Conservation (phyloP, 2,113 vertebrate species). For the Eurystomus gularis region DNA sequence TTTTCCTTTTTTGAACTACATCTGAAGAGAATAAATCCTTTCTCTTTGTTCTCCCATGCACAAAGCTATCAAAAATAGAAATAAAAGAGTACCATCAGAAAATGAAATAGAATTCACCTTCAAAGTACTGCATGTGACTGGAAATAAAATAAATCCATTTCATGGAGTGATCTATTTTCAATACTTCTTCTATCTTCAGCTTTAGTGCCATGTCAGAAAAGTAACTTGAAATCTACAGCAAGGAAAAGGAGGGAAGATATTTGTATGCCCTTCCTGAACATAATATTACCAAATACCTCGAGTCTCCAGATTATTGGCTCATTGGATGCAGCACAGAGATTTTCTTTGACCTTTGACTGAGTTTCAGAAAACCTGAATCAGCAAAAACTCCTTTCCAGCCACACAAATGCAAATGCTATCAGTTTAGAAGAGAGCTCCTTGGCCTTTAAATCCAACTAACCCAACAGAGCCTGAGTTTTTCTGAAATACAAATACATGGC, state of each 20-base stretch:
- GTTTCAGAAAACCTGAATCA: not conserved
- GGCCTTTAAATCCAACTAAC: not conserved
- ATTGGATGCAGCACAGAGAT: not conserved
- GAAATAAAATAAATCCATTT: conserved; percentile 71
- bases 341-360: not conserved
- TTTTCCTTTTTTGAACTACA: conserved; percentile 13
- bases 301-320: not conserved
- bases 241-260: not conserved
- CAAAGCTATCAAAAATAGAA: conserved; percentile 42
- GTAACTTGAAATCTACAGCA: conserved; percentile 35
- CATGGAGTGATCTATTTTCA: conserved; percentile 55
- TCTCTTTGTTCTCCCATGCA: conserved; percentile 27
- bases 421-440: not conserved
- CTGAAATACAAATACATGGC: not conserved
- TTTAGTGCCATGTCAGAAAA: conserved; percentile 49
- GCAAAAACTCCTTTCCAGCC: not conserved
- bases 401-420: not conserved
- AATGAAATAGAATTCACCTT: conserved; percentile 68
- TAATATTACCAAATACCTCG: not conserved
- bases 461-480: not conserved
- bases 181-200: conserved; percentile 44
- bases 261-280: not conserved
- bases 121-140: conserved; percentile 46
- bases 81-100: conserved; percentile 16
- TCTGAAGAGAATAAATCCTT: conserved; percentile 50